Base-by-base conservation (phyloP, 2,113 vertebrate genomes). In the Lamprotornis superbus region DNA sequence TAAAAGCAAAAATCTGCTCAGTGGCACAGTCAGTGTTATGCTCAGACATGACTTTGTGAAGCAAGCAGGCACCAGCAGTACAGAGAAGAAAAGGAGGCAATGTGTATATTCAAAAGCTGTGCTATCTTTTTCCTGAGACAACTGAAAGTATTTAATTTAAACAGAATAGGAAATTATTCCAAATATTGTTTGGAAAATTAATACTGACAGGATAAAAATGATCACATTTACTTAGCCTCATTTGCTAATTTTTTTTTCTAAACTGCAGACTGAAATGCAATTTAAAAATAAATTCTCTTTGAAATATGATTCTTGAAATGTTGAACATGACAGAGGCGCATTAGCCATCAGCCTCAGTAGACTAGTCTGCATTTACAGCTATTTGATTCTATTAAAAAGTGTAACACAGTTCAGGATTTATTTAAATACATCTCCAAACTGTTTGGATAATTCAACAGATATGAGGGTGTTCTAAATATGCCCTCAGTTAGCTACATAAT, bases 211-310 rank as follows among this genome's bases (percentile, higher is more conserved):
- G 71, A 83, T 90, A 89, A 93, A 92, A 92, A 37, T 73, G 81
- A 84, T 74, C 33, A 22, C 50, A 92, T 87, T 95, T 69, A 96
- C 57, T 94, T 84, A 86, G 40, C 35, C 42, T 42, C 11, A 81
- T 95, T 96, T 92, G 30, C 18, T 25, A 33, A 68, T 78, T 71
- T 80, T 87, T 46, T 76, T 77, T 60, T 9, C 27, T 89, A 39
- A 94, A 95, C 52, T 42, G 53, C 23, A 93, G 60, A 82, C 28
- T 95, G 65, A 95, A 96, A 93, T 20, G 12, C 59, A 96, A 93
- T 95, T 92, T 94, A 68, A 92, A 95, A 95, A 89, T 75, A 91
- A 94, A 93, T 55, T 83, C 35, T 49, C 83, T 94, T 90, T 92
- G 91, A 96, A 96, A 89, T 83, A 70, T 23, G 42, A 86, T 92